Base-by-base conservation (phyloP, 2,888 invertebrate species). In the Orthonychiurus folsomi region DNA sequence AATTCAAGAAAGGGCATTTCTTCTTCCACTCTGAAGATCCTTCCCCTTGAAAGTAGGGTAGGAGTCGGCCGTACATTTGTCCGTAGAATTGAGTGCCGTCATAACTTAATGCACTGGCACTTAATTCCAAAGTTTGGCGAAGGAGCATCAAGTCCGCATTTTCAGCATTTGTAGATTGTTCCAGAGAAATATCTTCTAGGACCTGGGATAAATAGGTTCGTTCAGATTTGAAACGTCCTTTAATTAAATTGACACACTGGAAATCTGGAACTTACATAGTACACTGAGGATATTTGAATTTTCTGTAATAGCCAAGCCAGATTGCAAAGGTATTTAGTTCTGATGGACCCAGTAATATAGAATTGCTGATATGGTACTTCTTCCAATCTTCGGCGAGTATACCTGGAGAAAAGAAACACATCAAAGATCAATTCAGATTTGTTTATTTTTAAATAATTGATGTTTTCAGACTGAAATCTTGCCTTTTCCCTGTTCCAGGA, bases 71-170 rank as follows among this genome's bases (percentile, higher is more conserved):
- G 54, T 78, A 82, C 66, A 86, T 78, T 67, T 90, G 84, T 2
- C 89, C 85, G 73, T 86, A 88, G 73, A 92, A 85, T 77, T 93
- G 92, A 73, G 85, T 81, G 37, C 89, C 88, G 76, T 92, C 91
- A 72, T 88, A 87, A 73, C 85, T 85, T 60, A 93, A 78, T 20
- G 88, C 86, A 73, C 83, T 83, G 3, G 86, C 83, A 72, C 87
- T 84, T 0, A 82, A 80, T 77, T 82, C 89, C 90, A 92, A 70
- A 62, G 23, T 54, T 61, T 60, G 5, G 47, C 23, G 20, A 26
- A 12, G 76, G 57, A 85, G 77, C 59, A 80, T 80, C 50, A 86
- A 76, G 73, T 80, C 79, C 26, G 76, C 73, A 68, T 79, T 79
- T 54, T 72, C 69, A 54, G 69, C 69, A 56, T 64, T 66, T 25